Evolutionary conservation across 2,888 invertebrate genomes (phyloP).

Genomic region (Eristalis intricaria): DNA sequence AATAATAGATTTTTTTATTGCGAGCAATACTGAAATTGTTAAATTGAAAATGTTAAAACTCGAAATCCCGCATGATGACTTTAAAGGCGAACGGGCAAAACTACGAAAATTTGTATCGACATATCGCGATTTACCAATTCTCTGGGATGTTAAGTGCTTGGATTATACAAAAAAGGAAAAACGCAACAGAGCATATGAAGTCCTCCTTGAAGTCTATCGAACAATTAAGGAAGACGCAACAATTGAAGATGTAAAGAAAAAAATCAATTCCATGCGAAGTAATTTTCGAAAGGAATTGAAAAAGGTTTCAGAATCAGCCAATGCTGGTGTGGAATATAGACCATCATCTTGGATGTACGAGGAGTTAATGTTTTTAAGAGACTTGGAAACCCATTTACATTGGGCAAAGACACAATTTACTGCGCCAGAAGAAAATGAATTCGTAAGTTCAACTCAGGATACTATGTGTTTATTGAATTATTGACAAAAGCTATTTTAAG

Average conservation of each 20-base stretch:
- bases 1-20: background rate
- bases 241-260: constrained; percentile 79
- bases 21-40: constrained; percentile 22
- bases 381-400: constrained; percentile 18
- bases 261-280: constrained; percentile 79
- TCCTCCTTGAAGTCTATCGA: constrained; percentile 77
- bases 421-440: constrained; percentile 25
- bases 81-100: constrained; percentile 42
- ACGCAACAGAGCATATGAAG: constrained; percentile 77
- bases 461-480: background rate
- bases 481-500: constrained; percentile 8
- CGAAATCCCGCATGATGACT: constrained; percentile 1
- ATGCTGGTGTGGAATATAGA: constrained; percentile 23
- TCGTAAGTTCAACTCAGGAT: constrained; percentile 11
- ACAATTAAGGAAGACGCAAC: constrained; percentile 79
- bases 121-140: constrained; percentile 75
- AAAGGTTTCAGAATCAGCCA: constrained; percentile 46
- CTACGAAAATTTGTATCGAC: constrained; percentile 50
- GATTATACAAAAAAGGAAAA: constrained; percentile 80
- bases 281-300: constrained; percentile 79
- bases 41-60: background rate
- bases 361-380: constrained; percentile 47
- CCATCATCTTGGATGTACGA: constrained; percentile 62
- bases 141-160: constrained; percentile 79
- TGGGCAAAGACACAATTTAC: constrained; percentile 13